Base-by-base conservation (phyloP, 2,888 invertebrate genomes). In the Lathronympha strigana region DNA sequence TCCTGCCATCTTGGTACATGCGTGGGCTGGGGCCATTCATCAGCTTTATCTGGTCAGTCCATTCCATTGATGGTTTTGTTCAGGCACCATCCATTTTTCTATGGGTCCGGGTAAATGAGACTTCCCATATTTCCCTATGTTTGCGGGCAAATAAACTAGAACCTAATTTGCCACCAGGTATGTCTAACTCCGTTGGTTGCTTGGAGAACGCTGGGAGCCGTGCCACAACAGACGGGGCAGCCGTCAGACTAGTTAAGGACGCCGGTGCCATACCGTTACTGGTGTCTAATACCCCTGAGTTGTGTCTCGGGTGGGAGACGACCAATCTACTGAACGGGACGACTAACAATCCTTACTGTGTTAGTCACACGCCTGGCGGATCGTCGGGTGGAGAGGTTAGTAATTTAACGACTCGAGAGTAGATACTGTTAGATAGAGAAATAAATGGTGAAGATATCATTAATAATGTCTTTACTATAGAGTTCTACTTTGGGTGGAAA, bases 241-340 rank as follows among this genome's bases (percentile, higher is more conserved):
- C 93, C 0, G 96, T 98, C 0, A 82, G 82, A 0, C 82, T 89
- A 0, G 87, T 96, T 68, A 90, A 93, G 67, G 78, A 87, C 6
- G 96, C 97, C 0, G 98, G 98, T 0, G 97, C 94, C 8, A 95
- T 98, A 62, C 95, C 96, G 0, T 84, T 98, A 38, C 93, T 96
- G 15, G 95, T 97, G 0, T 96, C 97, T 17, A 97, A 97, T 79
- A 96, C 96, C 0, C 97, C 98, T 0, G 98, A 98, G 80, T 93
- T 97, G 68, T 98, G 98, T 76, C 92, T 97, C 80, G 97, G 97
- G 82, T 97, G 96, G 94, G 98, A 98, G 87, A 95, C 96, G 8
- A 94, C 93, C 57, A 98, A 97, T 82, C 93, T 95, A 57, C 90
- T 97, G 0, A 94, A 95, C 38, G 98, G 98, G 0, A 89, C 94